Evolutionary conservation across 2,113 vertebrate genomes (phyloP).

Genomic region (Hippotragus niger): DNA sequence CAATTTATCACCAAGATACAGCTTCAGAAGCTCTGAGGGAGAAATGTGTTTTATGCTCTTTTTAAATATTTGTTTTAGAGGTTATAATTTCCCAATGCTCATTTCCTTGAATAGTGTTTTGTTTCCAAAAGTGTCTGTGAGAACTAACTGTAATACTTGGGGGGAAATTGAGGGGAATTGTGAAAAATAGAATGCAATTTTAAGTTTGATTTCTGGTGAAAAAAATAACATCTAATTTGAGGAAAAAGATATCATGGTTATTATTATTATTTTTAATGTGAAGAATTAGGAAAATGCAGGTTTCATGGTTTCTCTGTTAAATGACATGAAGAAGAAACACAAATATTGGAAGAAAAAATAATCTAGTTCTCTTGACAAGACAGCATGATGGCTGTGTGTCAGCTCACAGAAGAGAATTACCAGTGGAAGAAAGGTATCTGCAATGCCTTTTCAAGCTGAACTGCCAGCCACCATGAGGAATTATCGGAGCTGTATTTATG

Average conservation of each 20-base stretch:
- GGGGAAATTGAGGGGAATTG: not conserved
- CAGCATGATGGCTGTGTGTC: not conserved
- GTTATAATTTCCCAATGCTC: not conserved
- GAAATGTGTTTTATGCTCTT: not conserved
- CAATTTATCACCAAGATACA: not conserved
- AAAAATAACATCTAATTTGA: not conserved
- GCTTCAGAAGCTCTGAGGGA: not conserved
- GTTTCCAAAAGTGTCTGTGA: not conserved
- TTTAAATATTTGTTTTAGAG: slow-evolving; percentile 18
- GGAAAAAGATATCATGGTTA: not conserved
- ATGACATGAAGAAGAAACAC: not conserved
- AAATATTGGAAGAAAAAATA: not conserved
- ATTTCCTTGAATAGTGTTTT: not conserved
- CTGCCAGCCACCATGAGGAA: not conserved
- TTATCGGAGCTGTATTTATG: not conserved
- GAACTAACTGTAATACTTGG: not conserved
- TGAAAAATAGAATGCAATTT: not conserved
- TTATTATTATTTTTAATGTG: not conserved
- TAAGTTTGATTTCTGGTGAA: not conserved
- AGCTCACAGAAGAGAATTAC: not conserved
- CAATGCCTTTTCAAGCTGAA: not conserved
- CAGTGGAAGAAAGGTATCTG: not conserved
- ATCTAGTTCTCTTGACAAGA: not conserved
- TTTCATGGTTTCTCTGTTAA: not conserved
- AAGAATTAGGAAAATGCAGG: not conserved